A percentile compares a stretch with the other conserved stretches of the same genome.
Conservation (phyloP, 2,797 vertebrate genomes). For the Neostethus bicornis region DNA sequence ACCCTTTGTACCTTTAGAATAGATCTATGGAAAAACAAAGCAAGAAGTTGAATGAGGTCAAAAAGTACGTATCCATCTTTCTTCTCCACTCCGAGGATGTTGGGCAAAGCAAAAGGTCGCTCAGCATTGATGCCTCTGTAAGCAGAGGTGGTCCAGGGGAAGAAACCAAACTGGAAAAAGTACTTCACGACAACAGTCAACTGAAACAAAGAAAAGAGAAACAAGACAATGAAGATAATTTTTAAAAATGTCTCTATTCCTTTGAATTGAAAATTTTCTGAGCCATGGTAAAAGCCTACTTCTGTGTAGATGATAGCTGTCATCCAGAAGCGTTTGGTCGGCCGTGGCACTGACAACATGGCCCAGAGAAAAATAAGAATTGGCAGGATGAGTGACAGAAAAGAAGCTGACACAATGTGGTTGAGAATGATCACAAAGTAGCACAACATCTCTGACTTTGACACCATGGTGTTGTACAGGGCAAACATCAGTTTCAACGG, state of each 20-base stretch:
- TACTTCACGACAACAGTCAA: slow-evolving; percentile 85
- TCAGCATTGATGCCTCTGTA: slow-evolving; percentile 79
- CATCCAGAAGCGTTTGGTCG: slow-evolving; percentile 83
- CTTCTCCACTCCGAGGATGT: slow-evolving; percentile 80
- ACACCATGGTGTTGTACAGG: slow-evolving; percentile 72
- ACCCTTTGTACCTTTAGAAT: slow-evolving; percentile 69
- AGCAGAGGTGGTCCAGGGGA: slow-evolving; percentile 82
- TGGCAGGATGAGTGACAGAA: slow-evolving; percentile 76
- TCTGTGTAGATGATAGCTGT: slow-evolving; percentile 84
- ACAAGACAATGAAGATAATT: background rate
- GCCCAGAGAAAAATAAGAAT: slow-evolving; percentile 82
- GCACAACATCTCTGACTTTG: slow-evolving; percentile 81
- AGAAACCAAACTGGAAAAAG: slow-evolving; percentile 85
- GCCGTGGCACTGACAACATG: slow-evolving; percentile 81
- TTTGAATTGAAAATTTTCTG: too few species aligned
- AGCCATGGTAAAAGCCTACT: slow-evolving; percentile 51
- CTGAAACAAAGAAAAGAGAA: slow-evolving; percentile 57
- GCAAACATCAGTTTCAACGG: slow-evolving; percentile 75
- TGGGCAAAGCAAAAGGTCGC: slow-evolving; percentile 81
- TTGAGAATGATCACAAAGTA: slow-evolving; percentile 82
- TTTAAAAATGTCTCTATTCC: too few species aligned
- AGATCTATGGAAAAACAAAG: slow-evolving; percentile 81
- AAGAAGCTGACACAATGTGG: slow-evolving; percentile 77
- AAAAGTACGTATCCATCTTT: slow-evolving; percentile 74
- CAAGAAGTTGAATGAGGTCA: slow-evolving; percentile 81